These are phyloP conservation scores for Anagyrus pseudococci DNA, from an alignment of 2,888 invertebrate species.

Conservation along the genomic window DNA sequence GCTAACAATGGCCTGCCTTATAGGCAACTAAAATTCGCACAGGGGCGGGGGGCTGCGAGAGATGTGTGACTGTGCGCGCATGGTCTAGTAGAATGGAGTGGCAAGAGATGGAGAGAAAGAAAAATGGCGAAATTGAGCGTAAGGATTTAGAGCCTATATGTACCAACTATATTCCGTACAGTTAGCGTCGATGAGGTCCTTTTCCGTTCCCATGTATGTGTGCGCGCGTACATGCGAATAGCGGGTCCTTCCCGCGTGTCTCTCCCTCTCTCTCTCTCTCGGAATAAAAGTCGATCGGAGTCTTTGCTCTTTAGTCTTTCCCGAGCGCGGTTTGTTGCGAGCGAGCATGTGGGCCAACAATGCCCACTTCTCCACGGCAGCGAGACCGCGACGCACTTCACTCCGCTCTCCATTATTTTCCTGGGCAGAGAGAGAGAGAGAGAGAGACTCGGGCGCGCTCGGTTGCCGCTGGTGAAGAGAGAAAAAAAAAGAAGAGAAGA, in stretches of 20 bases:
- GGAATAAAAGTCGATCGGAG: conserved; percentile 53
- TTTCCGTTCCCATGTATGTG: no score
- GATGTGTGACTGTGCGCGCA: neutral
- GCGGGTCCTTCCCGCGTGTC: no score
- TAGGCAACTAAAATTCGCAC: neutral
- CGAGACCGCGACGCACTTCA: conserved; percentile 58
- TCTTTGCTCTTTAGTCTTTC: conserved; percentile 21
- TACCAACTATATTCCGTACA: neutral
- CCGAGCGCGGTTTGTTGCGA: conserved; percentile 57
- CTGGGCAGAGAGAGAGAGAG: no score
- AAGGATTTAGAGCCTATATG: conserved; percentile 27
- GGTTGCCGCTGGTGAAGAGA: no score
- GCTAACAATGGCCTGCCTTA: neutral
- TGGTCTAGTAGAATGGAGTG: no score
- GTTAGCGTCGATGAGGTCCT: neutral
- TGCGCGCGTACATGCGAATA: no score
- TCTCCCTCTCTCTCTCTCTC: no score
- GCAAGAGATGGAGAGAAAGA: conserved; percentile 16
- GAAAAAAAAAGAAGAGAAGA: no score
- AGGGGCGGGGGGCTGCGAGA: neutral
- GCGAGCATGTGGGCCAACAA: conserved; percentile 61
- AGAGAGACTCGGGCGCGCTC: no score
- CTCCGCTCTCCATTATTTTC: conserved; percentile 56
- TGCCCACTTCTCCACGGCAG: conserved; percentile 56
- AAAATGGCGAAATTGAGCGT: conserved; percentile 35